These are phyloP conservation scores for Cygnus buccinator DNA, from an alignment of 2,113 vertebrate genomes.

Conservation along the genomic window DNA sequence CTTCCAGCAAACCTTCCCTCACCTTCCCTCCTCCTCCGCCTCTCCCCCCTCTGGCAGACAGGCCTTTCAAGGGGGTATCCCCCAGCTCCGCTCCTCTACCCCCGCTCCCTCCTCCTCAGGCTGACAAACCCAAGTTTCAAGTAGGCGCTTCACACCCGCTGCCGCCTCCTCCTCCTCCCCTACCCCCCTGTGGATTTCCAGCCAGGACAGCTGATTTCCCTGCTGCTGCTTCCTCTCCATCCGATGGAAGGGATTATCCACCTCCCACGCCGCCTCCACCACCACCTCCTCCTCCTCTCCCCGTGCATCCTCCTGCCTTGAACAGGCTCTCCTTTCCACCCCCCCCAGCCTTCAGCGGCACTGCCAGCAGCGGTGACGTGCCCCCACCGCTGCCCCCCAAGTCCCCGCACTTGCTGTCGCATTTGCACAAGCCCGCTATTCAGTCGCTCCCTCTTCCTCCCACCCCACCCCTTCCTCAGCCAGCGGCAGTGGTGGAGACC, in stretches of 20 bases:
- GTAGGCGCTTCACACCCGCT: conserved; percentile 63
- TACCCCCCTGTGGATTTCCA: conserved; percentile 58
- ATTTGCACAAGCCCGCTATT: conserved; percentile 70
- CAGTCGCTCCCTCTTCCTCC: conserved; percentile 77
- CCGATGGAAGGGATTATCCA: conserved; percentile 56
- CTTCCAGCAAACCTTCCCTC: conserved; percentile 54
- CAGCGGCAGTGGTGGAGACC: not conserved
- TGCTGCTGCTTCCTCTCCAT: conserved; percentile 34
- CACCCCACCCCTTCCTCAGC: conserved; percentile 77
- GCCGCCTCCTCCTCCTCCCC: conserved; percentile 67
- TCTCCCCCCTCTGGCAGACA: conserved; percentile 64
- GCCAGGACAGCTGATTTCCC: conserved; percentile 70
- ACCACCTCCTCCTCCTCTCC: conserved; percentile 30
- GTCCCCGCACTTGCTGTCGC: conserved; percentile 73
- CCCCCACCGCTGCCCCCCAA: conserved; percentile 79
- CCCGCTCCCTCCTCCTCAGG: conserved; percentile 45
- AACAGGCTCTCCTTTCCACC: conserved; percentile 52
- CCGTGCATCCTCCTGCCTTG: not conserved
- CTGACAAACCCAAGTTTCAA: conserved; percentile 80
- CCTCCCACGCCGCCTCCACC: conserved; percentile 21
- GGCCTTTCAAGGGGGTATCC: conserved; percentile 64
- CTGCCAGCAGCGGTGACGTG: not conserved
- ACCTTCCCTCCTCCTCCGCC: conserved; percentile 61
- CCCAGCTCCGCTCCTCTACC: conserved; percentile 53
- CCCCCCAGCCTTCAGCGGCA: not conserved